phyloP scores from a whole-genome alignment of 1,140 invertebrate species.

The Pseudomyrmex flavicornis region DNA sequence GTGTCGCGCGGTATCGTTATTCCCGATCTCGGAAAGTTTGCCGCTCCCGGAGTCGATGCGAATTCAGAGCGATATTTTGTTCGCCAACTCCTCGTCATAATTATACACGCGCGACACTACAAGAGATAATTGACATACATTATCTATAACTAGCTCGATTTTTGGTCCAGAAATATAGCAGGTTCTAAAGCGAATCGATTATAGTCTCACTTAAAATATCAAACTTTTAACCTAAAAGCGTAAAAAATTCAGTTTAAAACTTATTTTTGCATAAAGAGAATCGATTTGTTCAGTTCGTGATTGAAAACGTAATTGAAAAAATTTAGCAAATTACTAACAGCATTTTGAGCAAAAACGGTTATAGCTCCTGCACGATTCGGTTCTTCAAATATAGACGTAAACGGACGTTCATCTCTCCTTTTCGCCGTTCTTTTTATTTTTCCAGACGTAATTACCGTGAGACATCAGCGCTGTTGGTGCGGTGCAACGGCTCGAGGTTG shows the following conservation, averaged over 20 bases:
- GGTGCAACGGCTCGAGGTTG: slow-evolving; percentile 37
- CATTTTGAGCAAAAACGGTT: too few relatives aligned
- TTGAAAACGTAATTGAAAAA: too few relatives aligned
- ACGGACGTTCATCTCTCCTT: background rate
- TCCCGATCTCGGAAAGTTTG: background rate
- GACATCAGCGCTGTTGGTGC: slow-evolving; percentile 55
- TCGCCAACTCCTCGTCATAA: background rate
- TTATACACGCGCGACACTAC: background rate
- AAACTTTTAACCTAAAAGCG: background rate
- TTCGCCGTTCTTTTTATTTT: slow-evolving; percentile 31
- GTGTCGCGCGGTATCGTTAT: slow-evolving; percentile 6
- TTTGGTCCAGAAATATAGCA: slow-evolving; percentile 1
- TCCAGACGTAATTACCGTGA: slow-evolving; percentile 64
- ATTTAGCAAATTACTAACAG: too few relatives aligned
- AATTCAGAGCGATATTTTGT: background rate
- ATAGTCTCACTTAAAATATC: background rate
- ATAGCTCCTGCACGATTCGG: background rate
- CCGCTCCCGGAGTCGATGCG: background rate
- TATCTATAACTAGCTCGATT: background rate
- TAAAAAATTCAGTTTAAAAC: background rate
- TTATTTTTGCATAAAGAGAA: too few relatives aligned
- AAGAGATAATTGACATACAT: slow-evolving; percentile 6
- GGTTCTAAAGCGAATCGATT: background rate
- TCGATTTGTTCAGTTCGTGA: background rate
- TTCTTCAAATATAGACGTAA: slow-evolving; percentile 28